Conservation (phyloP, 2,113 vertebrate genomes). For the Callipepla squamata region DNA sequence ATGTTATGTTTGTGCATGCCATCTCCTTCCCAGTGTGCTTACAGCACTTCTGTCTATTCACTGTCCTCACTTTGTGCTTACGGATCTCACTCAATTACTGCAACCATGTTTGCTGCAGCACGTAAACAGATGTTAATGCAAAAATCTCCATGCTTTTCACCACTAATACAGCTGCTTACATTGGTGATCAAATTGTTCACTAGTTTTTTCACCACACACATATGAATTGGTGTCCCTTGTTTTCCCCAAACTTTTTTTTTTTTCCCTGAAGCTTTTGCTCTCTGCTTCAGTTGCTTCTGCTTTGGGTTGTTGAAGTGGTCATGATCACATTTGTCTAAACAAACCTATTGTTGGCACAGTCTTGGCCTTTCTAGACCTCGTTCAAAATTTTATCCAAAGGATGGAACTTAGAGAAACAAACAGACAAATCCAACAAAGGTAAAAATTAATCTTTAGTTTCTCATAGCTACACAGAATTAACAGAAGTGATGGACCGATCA, state of each 20-base stretch:
- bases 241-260: not conserved
- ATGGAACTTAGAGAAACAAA: not conserved
- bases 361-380: not conserved
- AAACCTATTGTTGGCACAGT: not conserved
- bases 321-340: not conserved
- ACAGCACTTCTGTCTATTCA: not conserved
- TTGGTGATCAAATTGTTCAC: not conserved
- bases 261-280: not conserved
- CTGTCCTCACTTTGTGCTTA: not conserved
- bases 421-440: not conserved
- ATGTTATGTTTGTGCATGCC: too few relatives aligned
- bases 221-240: accelerated
- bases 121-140: not conserved
- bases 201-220: not conserved
- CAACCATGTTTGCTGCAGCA: not conserved
- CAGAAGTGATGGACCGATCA: not conserved
- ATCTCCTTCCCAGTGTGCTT: not conserved
- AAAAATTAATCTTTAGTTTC: conserved; percentile 43
- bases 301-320: not conserved
- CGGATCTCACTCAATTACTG: too few relatives aligned
- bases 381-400: not conserved
- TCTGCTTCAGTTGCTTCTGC: not conserved
- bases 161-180: not conserved
- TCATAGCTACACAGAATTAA: not conserved
- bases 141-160: not conserved